Percentiles rank a stretch among this genome's conserved stretches.
phyloP scores from a whole-genome alignment of 2,113 vertebrate species.

The Egretta garzetta region DNA sequence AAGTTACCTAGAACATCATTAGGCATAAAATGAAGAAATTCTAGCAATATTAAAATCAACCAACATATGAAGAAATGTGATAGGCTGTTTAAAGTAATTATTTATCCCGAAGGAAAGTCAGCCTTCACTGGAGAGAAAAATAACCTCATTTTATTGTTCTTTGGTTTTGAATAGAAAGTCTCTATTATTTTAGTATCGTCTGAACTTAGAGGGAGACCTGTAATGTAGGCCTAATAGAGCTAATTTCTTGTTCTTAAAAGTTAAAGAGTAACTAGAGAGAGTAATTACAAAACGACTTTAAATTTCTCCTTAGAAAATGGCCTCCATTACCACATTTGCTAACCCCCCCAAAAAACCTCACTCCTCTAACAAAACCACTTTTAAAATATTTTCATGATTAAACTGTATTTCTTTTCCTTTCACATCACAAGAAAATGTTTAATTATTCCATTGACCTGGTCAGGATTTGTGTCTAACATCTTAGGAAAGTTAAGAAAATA shows the following conservation, averaged over 20 bases:
- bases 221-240: background rate
- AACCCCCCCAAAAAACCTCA: fast-evolving
- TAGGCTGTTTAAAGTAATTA: background rate
- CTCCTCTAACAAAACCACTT: background rate
- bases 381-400: background rate
- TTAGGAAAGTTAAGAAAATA: background rate
- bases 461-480: background rate
- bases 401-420: background rate
- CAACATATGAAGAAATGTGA: background rate
- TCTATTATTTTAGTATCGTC: background rate
- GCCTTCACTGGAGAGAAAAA: background rate
- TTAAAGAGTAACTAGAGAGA: background rate
- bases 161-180: background rate
- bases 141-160: background rate
- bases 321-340: background rate
- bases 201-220: background rate
- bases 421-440: background rate
- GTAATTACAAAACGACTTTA: background rate
- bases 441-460: background rate
- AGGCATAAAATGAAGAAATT: background rate
- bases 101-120: background rate
- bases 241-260: background rate
- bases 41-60: background rate
- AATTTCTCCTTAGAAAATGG: background rate
- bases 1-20: background rate